Evolutionary conservation across 1,140 invertebrate species (phyloP).

Genomic region (Eupristina koningsbergeri): DNA sequence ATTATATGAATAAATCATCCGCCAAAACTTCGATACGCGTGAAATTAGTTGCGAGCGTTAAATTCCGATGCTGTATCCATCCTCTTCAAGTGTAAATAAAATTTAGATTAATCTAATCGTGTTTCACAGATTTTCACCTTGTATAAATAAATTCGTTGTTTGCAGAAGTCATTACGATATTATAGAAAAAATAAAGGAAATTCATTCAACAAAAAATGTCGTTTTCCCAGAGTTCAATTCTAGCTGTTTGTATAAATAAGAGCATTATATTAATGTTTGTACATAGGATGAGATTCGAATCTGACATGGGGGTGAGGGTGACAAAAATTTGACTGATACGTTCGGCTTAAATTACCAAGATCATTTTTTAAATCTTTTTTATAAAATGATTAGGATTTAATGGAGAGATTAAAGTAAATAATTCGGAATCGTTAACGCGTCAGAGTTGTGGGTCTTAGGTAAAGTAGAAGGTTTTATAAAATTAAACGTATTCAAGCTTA

Average conservation of each 20-base stretch:
- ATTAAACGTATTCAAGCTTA: no score
- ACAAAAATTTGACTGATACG: background rate
- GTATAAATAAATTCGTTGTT: background rate
- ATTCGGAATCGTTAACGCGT: background rate
- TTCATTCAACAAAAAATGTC: background rate
- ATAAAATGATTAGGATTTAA: constrained; percentile 8
- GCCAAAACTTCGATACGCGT: no score
- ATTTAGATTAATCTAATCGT: background rate
- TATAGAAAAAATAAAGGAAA: background rate
- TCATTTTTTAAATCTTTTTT: background rate
- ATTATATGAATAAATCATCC: no score
- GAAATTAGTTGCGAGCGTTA: background rate
- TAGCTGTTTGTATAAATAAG: background rate
- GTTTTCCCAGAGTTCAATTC: background rate
- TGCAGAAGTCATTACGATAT: background rate
- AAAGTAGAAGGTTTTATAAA: no score
- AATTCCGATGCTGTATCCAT: background rate
- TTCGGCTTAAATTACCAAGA: background rate
- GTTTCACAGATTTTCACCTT: background rate
- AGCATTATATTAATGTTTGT: background rate
- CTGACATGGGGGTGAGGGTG: background rate
- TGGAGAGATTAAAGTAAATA: background rate
- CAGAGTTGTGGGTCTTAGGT: background rate
- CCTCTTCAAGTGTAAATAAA: background rate
- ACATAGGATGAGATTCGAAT: background rate